A percentile compares a stretch with the other conserved stretches of the same genome.
Conservation (phyloP, 37 sponge, comb jelly and placozoan species). For the Mnemiopsis leidyi region DNA sequence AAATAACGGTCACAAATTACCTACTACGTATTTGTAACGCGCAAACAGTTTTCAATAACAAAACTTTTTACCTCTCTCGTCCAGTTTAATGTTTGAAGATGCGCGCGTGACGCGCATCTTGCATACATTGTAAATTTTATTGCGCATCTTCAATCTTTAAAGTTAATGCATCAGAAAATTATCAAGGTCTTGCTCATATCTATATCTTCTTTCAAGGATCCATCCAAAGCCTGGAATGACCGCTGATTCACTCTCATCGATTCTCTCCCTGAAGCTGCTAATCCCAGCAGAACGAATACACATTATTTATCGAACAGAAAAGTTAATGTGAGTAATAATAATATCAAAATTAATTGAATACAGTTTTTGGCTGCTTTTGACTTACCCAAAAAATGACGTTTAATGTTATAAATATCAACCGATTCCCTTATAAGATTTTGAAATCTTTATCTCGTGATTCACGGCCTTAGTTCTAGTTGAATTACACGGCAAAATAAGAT, state of each 20-base stretch:
- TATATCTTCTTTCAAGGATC: constrained; percentile 20
- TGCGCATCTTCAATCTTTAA: no score
- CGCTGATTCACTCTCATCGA: neutral
- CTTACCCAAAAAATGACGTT: no score
- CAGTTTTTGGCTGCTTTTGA: no score
- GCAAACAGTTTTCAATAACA: neutral
- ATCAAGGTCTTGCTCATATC: no score
- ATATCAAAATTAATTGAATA: neutral
- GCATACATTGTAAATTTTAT: neutral
- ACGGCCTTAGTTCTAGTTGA: neutral
- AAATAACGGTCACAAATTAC: neutral
- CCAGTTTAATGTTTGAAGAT: neutral
- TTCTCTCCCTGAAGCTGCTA: neutral
- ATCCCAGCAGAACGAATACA: constrained; percentile 6
- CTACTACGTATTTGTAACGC: neutral
- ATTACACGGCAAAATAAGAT: no score
- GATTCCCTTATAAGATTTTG: no score
- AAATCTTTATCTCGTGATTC: neutral
- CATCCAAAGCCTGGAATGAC: constrained; percentile 1
- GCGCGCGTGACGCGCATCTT: neutral
- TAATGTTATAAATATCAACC: no score
- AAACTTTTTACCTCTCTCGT: neutral
- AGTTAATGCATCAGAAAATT: no score
- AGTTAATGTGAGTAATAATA: neutral
- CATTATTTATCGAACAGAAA: constrained; percentile 18